Base-by-base conservation (phyloP, 2,888 invertebrate genomes). In the Melieria omissa region DNA sequence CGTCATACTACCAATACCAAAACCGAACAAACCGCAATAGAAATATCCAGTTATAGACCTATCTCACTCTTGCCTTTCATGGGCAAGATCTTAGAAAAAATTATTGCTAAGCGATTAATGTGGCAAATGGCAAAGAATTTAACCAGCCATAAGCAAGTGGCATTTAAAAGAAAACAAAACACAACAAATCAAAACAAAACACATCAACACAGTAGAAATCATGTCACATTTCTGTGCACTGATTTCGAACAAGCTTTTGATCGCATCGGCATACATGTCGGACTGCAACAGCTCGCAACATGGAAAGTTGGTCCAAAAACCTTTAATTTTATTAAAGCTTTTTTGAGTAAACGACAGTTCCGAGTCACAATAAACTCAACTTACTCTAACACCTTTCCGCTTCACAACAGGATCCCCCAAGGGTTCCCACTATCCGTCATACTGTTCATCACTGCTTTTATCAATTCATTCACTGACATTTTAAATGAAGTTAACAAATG, bases 191-290 rank as follows among this genome's bases (percentile, higher is more conserved):
- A 5, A 60, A 69, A 10, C 69, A 72, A 4, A 44, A 52, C 9
- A 10, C 72, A 2, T 70, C 70, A 1, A n/a, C 67, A 8, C n/a
- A n/a, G n/a, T 16, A 65, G 12, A 4, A 72, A 72, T 29, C 74
- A 74, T n/a, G 49, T 57, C 4, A 65, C 72, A 14, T 57, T 74
- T 10, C 61, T 74, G 1, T 70, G 69, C 4, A 60, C 72, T 44
- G 67, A 74, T 29, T 63, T 47, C 41, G 47, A 16, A 7, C 47
- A 63, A 14, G 63, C 63, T 3, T 63, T 63, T 29, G 49, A 63
- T 12, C 5, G 29, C 6, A 49, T 63, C 5, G 63, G 63, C 4
- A 3, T 29, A 4, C 63, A 63, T 29, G 29, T 63, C 29, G 12
- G 7, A 4, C 10, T 47, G 8, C 12, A 63, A 29, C 46, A 12